Evolutionary conservation across 2,113 vertebrate genomes (phyloP).

Genomic region (Cricetomys ansorgei): DNA sequence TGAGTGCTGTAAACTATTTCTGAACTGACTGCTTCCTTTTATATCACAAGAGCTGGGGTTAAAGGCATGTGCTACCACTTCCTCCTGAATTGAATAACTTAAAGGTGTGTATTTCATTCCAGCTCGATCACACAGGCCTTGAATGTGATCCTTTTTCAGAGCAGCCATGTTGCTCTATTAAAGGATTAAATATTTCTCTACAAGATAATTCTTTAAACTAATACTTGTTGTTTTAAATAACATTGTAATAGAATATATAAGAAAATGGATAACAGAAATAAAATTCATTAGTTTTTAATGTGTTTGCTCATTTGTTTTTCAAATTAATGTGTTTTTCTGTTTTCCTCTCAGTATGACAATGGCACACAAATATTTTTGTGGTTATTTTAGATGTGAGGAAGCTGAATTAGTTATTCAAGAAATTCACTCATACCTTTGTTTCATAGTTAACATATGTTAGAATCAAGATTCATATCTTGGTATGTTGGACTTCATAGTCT

Average conservation of each 20-base stretch:
- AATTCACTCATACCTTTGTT: neutral
- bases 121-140: too few relatives aligned
- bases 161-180: too few relatives aligned
- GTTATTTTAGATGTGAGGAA: neutral
- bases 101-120: too few relatives aligned
- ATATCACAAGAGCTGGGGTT: too few relatives aligned
- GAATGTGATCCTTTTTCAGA: too few relatives aligned
- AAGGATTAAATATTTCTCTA: too few relatives aligned
- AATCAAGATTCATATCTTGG: conserved; percentile 1
- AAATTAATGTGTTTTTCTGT: neutral
- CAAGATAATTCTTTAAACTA: conserved; percentile 12
- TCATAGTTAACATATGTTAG: neutral
- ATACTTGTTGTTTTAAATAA: neutral
- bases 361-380: neutral
- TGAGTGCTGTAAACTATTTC: too few relatives aligned
- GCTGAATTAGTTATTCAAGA: neutral
- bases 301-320: neutral
- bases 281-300: conserved; percentile 13
- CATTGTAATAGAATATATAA: neutral
- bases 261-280: neutral
- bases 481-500: neutral
- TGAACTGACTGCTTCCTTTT: too few relatives aligned
- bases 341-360: neutral
- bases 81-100: too few relatives aligned
- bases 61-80: too few relatives aligned